Base-by-base conservation (phyloP, 2,797 vertebrate species). In the Rhyacichthys aspro region DNA sequence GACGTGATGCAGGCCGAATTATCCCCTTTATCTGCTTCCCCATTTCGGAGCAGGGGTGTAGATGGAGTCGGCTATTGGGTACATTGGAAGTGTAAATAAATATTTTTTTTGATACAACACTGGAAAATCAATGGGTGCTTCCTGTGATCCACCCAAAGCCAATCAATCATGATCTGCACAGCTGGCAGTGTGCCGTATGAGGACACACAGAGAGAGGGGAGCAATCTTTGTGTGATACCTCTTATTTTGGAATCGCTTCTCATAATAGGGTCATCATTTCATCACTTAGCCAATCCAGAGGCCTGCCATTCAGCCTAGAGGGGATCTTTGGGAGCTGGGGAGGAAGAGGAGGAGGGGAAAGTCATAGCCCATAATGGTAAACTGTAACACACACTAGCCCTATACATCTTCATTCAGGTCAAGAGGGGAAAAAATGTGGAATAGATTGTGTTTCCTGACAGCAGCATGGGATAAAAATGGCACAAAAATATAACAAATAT, bases 221-320 rank as follows among this genome's bases (percentile, higher is more conserved):
- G 92, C 91, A 95, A 93, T 94, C 95, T 95, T 94, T 94, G 92
- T 93, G 93, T 94, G 91, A 95, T 94, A 94, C 94, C 93, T 95
- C 95, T 95, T 92, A 92, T 96, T 96, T 95, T 91, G 91, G 92
- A 95, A 96, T 95, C 92, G 88, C 93, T 94, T 94, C 94, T 93
- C 93, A 94, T 96, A 96, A 98, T 94, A 94, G 94, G 95, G 92
- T 95, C 95, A 96, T 98, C 95, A 96, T 95, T 97, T 96, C 95
- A 96, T 95, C 93, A 94, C 94, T 96, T 95, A 96, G 91, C 92
- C 93, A 90, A 85, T 93, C 85, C 92, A 72, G 91, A 91, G 63
- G 85, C 90, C 90, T 90, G 91, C 93, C 94, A 92, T 91, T 92
- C 90, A 93, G 83, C 86, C 88, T 89, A 44, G 80, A 44, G 57